phyloP scores from a whole-genome alignment of 2,113 vertebrate genomes.

The Petroica traversi region DNA sequence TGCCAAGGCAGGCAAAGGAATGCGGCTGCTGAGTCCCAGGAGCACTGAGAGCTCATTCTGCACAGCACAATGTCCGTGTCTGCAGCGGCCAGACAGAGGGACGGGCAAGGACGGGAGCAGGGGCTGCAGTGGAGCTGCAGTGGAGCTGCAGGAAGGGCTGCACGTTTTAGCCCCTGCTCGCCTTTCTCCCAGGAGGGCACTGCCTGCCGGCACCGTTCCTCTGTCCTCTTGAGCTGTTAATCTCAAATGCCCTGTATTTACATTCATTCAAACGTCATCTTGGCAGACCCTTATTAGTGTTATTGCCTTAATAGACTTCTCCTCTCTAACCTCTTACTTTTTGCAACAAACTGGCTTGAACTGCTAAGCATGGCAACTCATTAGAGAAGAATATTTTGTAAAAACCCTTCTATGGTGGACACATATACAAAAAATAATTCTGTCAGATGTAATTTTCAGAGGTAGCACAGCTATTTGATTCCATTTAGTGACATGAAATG shows the following conservation, averaged over 20 bases:
- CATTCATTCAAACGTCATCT: not conserved
- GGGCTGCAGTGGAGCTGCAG: not conserved
- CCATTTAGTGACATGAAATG: slow-evolving; percentile 18
- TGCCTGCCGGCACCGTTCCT: not conserved
- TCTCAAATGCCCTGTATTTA: slow-evolving; percentile 2
- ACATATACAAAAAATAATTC: not conserved
- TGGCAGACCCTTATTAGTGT: slow-evolving; percentile 42
- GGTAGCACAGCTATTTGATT: slow-evolving; percentile 19
- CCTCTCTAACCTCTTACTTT: slow-evolving; percentile 29
- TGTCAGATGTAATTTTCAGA: not conserved
- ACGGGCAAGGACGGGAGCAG: rapidly evolving
- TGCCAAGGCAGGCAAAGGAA: not conserved
- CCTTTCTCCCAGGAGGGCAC: rapidly evolving
- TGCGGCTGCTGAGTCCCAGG: not conserved
- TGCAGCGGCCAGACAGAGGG: too few species aligned
- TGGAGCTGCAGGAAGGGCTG: not conserved
- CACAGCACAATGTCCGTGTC: rapidly evolving
- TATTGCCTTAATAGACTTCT: slow-evolving; percentile 37
- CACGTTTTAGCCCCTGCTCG: not conserved
- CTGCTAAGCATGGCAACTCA: slow-evolving; percentile 20
- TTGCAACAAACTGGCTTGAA: slow-evolving; percentile 32
- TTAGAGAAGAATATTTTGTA: slow-evolving; percentile 43
- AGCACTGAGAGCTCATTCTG: not conserved
- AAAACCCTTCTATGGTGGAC: not conserved
- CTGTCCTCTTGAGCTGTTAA: not conserved